Conservation (phyloP, 2,113 vertebrate species). For the Damaliscus lunatus region DNA sequence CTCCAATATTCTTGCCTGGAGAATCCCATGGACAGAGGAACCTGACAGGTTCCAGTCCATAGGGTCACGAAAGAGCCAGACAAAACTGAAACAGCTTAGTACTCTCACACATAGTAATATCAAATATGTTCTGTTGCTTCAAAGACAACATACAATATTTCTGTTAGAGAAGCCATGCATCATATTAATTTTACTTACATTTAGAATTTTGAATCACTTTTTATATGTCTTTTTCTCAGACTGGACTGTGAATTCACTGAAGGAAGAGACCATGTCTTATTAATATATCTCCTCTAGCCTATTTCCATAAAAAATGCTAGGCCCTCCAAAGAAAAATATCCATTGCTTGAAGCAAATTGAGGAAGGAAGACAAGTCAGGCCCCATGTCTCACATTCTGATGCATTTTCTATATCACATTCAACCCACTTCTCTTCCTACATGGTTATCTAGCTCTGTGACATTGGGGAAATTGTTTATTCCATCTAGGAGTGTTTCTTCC, state of each 20-base stretch:
- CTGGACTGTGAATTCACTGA: not conserved
- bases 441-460: not conserved
- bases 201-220: not conserved
- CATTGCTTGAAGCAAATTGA: not conserved
- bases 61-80: not conserved
- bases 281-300: not conserved
- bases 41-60: rapidly evolving
- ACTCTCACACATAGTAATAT: not conserved
- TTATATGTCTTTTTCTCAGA: not conserved
- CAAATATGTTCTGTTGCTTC: not conserved
- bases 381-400: not conserved
- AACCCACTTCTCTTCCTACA: not conserved
- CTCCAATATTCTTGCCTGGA: not conserved
- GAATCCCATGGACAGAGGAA: not conserved
- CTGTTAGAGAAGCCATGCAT: not conserved
- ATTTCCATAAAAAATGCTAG: not conserved
- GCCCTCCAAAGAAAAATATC: not conserved
- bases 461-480: not conserved
- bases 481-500: not conserved
- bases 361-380: not conserved
- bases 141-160: not conserved
- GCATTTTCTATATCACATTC: not conserved
- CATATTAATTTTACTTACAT: not conserved
- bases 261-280: not conserved
- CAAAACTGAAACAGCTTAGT: not conserved